phyloP scores from a whole-genome alignment of 2,888 invertebrate genomes.

The Mythimna ferrago region DNA sequence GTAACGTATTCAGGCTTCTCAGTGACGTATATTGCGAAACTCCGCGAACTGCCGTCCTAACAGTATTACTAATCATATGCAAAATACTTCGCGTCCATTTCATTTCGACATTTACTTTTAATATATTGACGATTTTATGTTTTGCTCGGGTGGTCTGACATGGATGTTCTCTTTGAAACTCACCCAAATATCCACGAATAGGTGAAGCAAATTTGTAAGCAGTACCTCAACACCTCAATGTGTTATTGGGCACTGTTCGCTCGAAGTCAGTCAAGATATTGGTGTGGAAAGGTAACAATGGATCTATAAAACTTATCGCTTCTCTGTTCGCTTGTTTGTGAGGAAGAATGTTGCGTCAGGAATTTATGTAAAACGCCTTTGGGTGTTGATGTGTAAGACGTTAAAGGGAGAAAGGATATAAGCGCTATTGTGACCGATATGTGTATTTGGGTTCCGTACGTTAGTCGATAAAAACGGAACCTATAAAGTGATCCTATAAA shows the following conservation, averaged over 20 bases:
- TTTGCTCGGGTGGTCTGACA: slow-evolving; percentile 77
- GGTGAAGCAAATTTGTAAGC: slow-evolving; percentile 83
- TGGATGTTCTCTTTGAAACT: slow-evolving; percentile 68
- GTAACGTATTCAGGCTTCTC: slow-evolving; percentile 45
- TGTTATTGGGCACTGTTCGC: slow-evolving; percentile 73
- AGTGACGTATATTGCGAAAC: slow-evolving; percentile 42
- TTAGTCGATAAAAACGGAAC: too few species aligned
- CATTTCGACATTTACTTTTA: slow-evolving; percentile 66
- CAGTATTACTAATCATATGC: slow-evolving; percentile 66
- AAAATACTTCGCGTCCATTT: slow-evolving; percentile 59
- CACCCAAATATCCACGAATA: slow-evolving; percentile 76
- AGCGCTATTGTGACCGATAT: slow-evolving; percentile 40
- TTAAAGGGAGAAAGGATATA: slow-evolving; percentile 46
- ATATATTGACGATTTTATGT: slow-evolving; percentile 72
- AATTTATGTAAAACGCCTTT: slow-evolving; percentile 66
- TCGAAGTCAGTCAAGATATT: slow-evolving; percentile 61
- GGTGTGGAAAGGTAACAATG: slow-evolving; percentile 80
- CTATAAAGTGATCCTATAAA: too few species aligned
- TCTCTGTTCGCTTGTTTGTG: slow-evolving; percentile 71
- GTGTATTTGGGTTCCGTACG: slow-evolving; percentile 21
- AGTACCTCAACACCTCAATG: slow-evolving; percentile 73
- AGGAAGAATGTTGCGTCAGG: slow-evolving; percentile 65
- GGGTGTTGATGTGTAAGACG: slow-evolving; percentile 55
- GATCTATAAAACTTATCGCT: slow-evolving; percentile 85
- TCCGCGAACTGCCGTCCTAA: slow-evolving; percentile 40